Percentiles rank a stretch among this genome's conserved stretches.
phyloP scores from a whole-genome alignment of 2,888 invertebrate genomes.

The Drosophila cognata region DNA sequence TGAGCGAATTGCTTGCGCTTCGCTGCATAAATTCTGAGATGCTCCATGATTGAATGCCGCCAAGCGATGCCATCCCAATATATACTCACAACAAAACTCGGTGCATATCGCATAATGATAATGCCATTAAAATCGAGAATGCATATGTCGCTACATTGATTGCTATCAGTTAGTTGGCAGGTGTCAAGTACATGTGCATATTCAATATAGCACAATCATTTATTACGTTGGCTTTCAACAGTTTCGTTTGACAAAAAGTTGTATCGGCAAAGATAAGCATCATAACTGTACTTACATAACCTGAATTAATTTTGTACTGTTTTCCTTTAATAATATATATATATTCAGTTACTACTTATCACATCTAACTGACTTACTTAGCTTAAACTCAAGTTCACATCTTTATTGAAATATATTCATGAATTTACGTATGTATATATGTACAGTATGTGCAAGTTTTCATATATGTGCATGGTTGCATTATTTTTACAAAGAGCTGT shows the following conservation, averaged over 20 bases:
- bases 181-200: background rate
- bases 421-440: background rate
- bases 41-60: slow-evolving; percentile 40
- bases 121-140: slow-evolving; percentile 25
- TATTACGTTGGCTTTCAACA: background rate
- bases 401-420: background rate
- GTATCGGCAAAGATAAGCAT: too few relatives aligned
- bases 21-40: slow-evolving; percentile 45
- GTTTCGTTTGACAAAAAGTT: background rate
- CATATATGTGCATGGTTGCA: background rate
- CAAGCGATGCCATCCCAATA: slow-evolving; percentile 31
- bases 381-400: background rate
- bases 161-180: slow-evolving; percentile 3
- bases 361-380: background rate
- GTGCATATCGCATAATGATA: slow-evolving; percentile 11
- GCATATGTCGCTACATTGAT: slow-evolving; percentile 8
- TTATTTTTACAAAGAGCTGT: background rate
- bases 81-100: background rate
- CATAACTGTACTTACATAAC: background rate
- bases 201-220: background rate
- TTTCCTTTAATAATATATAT: background rate
- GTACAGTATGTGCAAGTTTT: background rate
- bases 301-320: background rate
- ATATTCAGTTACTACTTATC: background rate
- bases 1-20: slow-evolving; percentile 64